Evolutionary conservation across 2,888 invertebrate species (phyloP), one percentile per base, ranked within the genome.

Genomic region (Tinea semifulvella): DNA sequence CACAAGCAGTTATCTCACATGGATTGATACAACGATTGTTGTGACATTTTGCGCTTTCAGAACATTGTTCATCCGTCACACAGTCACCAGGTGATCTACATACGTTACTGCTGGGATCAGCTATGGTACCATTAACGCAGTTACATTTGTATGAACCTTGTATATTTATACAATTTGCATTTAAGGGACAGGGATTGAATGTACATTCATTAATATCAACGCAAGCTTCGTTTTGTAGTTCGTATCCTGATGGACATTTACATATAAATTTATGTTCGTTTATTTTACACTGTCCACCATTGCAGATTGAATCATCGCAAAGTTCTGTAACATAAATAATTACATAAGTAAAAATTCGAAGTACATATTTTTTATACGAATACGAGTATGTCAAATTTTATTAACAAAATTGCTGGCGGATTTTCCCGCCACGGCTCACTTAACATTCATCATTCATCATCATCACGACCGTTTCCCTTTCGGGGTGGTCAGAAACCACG

Each of bases 21-120:
- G 91, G 92, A 67, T 92, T 91, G 46, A 86, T 84, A 55, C 94
- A 95, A 39, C 85, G 86, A 48, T 89, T 87, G 47, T 90, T 87
- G 31, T 85, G 71, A 56, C 94, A 94, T 53, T 88, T 85, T 0
- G 93, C 91, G 43, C 88, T 85, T 6, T 84, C 80, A 0, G 93
- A 91, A 61, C 94, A 95, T 55, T 94, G 93, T 1, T 84, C 73
- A 58, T 94, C 90, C 2, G 88, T 84, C 50, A 87, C 85, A 56
- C 94, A 95, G 61, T 92, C 92, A 40, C 92, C 94, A 1, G 94
- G 92, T 62, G 87, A 85, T 51, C 89, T 86, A 58, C 95, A 95
- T 22, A 90, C 93, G 0, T 84, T 83, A 46, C 84, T 82, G 44
- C 49, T 74, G 5, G 89, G 86, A 75, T 94, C 94, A 18, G 93